Percentiles rank a stretch among this genome's conserved stretches.
Evolutionary conservation across 2,888 invertebrate species (phyloP).

Genomic region (Atrina japonica): DNA sequence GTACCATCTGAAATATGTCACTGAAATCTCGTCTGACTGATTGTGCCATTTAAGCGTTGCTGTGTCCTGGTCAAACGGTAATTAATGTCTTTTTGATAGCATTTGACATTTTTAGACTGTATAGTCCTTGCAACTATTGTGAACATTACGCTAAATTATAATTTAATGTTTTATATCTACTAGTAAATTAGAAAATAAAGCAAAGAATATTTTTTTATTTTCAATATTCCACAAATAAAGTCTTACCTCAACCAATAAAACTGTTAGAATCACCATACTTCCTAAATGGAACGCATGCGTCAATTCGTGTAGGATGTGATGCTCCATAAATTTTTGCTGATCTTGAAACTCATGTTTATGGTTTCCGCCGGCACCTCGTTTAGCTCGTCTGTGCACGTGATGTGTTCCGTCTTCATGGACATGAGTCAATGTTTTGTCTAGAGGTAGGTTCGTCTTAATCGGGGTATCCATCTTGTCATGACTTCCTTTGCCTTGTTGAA

Average conservation of each 20-base stretch:
- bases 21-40: no score
- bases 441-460: conserved; percentile 38
- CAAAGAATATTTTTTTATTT: no score
- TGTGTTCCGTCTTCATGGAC: conserved; percentile 12
- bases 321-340: conserved; percentile 57
- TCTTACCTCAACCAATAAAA: conserved; percentile 68
- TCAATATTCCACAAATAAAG: no score
- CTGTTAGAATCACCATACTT: conserved; percentile 70
- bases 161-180: no score
- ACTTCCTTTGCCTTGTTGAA: conserved; percentile 16
- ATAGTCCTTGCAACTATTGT: no score
- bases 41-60: no score
- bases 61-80: no score
- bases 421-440: conserved; percentile 26
- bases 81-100: no score
- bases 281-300: conserved; percentile 73
- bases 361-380: conserved; percentile 52
- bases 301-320: conserved; percentile 66
- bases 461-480: conserved; percentile 7
- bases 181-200: no score
- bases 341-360: conserved; percentile 56
- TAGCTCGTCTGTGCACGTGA: conserved; percentile 35
- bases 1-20: no score
- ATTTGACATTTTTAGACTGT: no score
- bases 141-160: no score